phyloP scores from a whole-genome alignment of 2,797 vertebrate species.

The Chloroceryle inda region DNA sequence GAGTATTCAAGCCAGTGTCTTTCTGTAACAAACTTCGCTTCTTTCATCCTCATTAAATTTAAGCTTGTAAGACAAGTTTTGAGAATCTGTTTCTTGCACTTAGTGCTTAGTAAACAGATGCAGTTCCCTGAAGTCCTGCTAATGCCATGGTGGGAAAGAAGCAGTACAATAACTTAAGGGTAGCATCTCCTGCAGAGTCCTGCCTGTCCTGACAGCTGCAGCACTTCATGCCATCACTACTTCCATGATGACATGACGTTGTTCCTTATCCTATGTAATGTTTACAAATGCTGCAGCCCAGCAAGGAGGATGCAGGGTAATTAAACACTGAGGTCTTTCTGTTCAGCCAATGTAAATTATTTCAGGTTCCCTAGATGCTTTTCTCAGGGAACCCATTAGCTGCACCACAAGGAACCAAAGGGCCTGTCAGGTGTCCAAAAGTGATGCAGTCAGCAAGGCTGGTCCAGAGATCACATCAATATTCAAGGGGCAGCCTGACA shows the following conservation, averaged over 20 bases:
- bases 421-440: background rate
- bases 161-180: background rate
- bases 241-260: background rate
- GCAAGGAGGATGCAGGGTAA: fast-evolving
- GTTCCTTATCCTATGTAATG: background rate
- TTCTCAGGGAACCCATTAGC: background rate
- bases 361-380: background rate
- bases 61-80: background rate
- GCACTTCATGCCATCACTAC: background rate
- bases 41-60: background rate
- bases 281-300: background rate
- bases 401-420: background rate
- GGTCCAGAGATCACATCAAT: background rate
- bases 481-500: background rate
- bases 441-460: background rate
- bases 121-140: background rate
- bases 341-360: background rate
- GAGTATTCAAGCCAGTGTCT: background rate
- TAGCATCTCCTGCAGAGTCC: background rate
- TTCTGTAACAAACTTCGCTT: background rate
- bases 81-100: background rate
- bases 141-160: background rate
- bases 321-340: background rate
- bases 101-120: background rate
- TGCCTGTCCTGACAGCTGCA: background rate